Percentiles rank a stretch among this genome's conserved stretches.
phyloP scores from a whole-genome alignment of 1,140 invertebrate species.

The Tetranychus urticae region DNA sequence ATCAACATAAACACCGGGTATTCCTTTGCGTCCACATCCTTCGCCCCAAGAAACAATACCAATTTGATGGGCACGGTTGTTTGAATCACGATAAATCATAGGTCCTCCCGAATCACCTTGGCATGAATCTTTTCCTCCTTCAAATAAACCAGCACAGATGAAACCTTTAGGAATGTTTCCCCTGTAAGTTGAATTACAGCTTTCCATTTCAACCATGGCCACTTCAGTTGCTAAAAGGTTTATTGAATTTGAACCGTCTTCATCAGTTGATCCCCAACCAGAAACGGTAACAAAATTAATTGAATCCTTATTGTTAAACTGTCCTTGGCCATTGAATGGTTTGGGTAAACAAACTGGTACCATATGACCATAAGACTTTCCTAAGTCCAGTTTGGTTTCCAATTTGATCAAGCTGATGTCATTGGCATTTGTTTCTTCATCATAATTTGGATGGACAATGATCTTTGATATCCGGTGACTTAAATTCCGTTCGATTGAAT shows the following conservation, averaged over 20 bases:
- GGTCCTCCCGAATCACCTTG: constrained; percentile 87
- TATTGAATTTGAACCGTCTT: constrained; percentile 56
- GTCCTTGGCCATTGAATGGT: constrained; percentile 18
- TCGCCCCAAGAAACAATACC: constrained; percentile 93
- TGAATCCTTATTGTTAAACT: constrained; percentile 62
- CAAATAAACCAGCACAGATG: constrained; percentile 75
- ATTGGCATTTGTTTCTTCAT: constrained; percentile 49
- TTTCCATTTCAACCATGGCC: constrained; percentile 73
- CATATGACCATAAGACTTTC: constrained; percentile 28
- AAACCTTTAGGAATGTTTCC: constrained; percentile 90
- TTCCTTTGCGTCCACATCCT: constrained; percentile 69
- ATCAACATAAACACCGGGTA: constrained; percentile 73
- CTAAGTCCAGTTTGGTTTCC: constrained; percentile 20
- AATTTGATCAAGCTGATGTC: constrained; percentile 47
- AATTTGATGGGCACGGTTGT: constrained; percentile 67
- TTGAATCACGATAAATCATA: constrained; percentile 53
- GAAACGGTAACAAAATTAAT: constrained; percentile 50
- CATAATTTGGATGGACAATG: constrained; percentile 45
- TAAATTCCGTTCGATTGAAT: no score
- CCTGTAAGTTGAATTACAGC: constrained; percentile 66
- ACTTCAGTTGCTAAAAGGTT: constrained; percentile 58
- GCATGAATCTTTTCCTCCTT: constrained; percentile 75
- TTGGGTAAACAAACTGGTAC: constrained; percentile 60
- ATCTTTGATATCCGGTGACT: constrained; percentile 18
- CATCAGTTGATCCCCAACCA: constrained; percentile 70